These are phyloP conservation scores for Artibeus lituratus DNA, from an alignment of 2,797 vertebrate species.

Conservation along the genomic window DNA sequence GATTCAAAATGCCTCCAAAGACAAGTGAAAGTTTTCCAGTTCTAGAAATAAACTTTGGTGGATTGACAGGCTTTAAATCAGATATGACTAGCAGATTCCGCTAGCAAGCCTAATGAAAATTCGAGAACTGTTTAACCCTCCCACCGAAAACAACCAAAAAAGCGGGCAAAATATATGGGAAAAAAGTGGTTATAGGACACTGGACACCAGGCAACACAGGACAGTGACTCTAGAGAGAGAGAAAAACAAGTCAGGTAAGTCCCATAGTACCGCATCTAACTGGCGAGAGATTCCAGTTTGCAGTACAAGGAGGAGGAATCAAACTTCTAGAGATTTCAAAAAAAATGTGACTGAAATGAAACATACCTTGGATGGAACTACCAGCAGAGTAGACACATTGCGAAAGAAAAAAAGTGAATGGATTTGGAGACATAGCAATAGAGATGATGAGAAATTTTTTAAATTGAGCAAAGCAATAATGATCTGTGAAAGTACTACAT, in stretches of 20 bases:
- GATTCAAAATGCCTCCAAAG: constrained; percentile 18
- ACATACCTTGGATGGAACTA: background rate
- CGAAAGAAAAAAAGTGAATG: background rate
- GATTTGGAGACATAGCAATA: background rate
- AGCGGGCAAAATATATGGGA: background rate
- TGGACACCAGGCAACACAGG: background rate
- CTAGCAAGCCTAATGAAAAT: background rate
- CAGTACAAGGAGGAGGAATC: background rate
- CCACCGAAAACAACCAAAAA: background rate
- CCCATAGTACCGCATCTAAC: background rate
- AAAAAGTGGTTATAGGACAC: background rate
- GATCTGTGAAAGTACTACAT: background rate
- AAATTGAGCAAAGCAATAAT: background rate
- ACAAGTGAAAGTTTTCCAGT: constrained; percentile 19
- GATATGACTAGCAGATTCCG: background rate
- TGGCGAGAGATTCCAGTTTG: background rate
- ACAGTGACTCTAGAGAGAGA: background rate
- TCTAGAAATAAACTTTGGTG: background rate
- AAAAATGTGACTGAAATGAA: background rate
- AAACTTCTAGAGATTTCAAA: background rate
- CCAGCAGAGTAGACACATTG: background rate
- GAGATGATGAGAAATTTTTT: background rate
- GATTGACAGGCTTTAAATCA: constrained; percentile 27
- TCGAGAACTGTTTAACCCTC: constrained; percentile 12
- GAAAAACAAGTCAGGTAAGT: background rate